These are phyloP conservation scores for Parnassius apollo DNA, from an alignment of 2,888 invertebrate genomes.

Conservation along the genomic window DNA sequence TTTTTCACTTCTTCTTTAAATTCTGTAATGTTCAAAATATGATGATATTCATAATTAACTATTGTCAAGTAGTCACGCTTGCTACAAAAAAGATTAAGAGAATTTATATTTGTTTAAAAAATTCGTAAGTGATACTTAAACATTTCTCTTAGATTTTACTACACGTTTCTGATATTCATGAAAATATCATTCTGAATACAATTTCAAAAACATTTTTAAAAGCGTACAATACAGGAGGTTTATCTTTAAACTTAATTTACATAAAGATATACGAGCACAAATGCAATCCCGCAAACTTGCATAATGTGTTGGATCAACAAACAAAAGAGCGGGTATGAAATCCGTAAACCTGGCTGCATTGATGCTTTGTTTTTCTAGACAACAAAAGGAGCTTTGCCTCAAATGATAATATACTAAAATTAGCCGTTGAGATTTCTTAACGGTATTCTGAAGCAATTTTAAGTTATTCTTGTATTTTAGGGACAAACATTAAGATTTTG, in stretches of 20 bases:
- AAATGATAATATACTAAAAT: no score
- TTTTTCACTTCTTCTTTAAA: no score
- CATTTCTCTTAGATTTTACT: no score
- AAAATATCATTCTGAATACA: slow-evolving; percentile 1
- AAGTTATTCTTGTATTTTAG: no score
- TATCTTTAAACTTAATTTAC: slow-evolving; percentile 20
- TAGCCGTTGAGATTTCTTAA: no score
- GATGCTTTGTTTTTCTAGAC: slow-evolving; percentile 14
- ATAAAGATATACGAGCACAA: slow-evolving; percentile 25
- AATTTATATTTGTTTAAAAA: neutral
- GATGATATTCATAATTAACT: no score
- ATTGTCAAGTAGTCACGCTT: no score
- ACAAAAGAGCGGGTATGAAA: slow-evolving; percentile 39
- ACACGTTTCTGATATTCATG: neutral
- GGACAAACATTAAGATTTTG: no score
- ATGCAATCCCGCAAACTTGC: slow-evolving; percentile 27
- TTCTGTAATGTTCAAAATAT: no score
- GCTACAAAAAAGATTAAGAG: no score
- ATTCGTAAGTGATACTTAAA: no score
- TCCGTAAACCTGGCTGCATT: slow-evolving; percentile 36
- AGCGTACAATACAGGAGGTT: slow-evolving; percentile 9
- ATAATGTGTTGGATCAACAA: slow-evolving; percentile 28
- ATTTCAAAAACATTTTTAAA: slow-evolving; percentile 16
- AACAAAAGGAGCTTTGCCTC: neutral
- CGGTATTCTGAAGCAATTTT: no score